A percentile compares a stretch with the other conserved stretches of the same genome.
Evolutionary conservation across 1,140 invertebrate genomes (phyloP).

Genomic region (Halesus radiatus): DNA sequence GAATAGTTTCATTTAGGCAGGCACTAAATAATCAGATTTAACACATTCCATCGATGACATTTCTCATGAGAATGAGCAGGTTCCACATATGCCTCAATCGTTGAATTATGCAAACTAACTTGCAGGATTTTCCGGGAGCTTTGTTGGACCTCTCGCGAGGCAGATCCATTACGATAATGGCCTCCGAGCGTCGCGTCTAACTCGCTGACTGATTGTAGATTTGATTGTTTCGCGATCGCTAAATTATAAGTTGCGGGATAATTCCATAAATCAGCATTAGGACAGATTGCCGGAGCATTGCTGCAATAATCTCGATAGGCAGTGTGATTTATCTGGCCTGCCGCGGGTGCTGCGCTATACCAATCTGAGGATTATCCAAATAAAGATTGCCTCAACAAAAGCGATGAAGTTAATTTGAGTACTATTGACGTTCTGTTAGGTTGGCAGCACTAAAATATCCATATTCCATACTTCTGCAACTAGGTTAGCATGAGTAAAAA

Average conservation of each 20-base stretch:
- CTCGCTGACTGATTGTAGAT: conserved; percentile 37
- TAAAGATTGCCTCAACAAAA: background rate
- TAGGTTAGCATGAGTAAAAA: no score
- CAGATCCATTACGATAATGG: background rate
- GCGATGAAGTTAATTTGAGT: no score
- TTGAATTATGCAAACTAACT: no score
- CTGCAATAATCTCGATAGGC: background rate
- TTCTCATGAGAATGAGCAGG: no score
- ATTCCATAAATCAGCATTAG: conserved; percentile 53
- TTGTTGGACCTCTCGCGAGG: background rate
- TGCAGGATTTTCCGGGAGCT: background rate
- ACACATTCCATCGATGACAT: no score
- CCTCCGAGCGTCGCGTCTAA: background rate
- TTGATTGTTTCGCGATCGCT: conserved; percentile 51
- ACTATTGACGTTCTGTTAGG: no score
- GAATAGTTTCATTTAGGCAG: no score
- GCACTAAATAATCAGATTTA: no score
- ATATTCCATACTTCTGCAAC: no score
- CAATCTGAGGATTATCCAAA: conserved; percentile 31
- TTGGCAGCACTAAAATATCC: no score
- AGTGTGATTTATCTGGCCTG: conserved; percentile 31
- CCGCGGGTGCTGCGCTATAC: conserved; percentile 22
- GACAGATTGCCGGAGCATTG: conserved; percentile 34
- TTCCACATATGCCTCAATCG: background rate
- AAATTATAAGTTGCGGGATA: conserved; percentile 50